Conservation (phyloP, 2,797 vertebrate genomes). For the Yasuhikotakia modesta region DNA sequence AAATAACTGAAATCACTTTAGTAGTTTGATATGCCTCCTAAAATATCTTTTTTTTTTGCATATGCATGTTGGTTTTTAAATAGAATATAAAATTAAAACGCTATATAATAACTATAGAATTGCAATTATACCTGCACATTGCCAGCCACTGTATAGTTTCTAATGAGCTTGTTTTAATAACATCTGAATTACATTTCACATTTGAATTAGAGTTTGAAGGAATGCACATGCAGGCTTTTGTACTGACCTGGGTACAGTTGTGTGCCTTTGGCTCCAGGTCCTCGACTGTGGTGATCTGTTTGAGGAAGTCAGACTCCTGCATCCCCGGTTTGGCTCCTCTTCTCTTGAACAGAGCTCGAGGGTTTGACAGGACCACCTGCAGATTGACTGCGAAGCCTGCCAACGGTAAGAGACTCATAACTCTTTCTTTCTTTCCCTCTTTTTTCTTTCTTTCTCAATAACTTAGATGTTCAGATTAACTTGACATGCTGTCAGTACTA, state of each 20-base stretch:
- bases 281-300: slow-evolving; percentile 93
- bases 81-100: too few relatives aligned
- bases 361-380: slow-evolving; percentile 91
- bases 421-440: background rate
- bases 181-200: background rate
- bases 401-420: background rate
- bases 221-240: background rate
- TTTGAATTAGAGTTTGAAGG: background rate
- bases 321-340: slow-evolving; percentile 96
- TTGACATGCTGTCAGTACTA: background rate
- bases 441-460: background rate
- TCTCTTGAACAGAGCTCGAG: slow-evolving; percentile 92
- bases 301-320: slow-evolving; percentile 99
- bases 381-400: slow-evolving; percentile 96
- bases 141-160: background rate
- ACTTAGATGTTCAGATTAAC: too few relatives aligned
- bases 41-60: too few relatives aligned
- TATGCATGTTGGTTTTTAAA: too few relatives aligned
- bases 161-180: background rate
- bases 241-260: slow-evolving; percentile 95
- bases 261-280: slow-evolving; percentile 95
- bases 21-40: too few relatives aligned
- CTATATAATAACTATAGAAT: too few relatives aligned
- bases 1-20: too few relatives aligned
- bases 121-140: background rate